Evolutionary conservation across 2,888 invertebrate genomes (phyloP).

Genomic region (Branchinecta sandiegonensis): DNA sequence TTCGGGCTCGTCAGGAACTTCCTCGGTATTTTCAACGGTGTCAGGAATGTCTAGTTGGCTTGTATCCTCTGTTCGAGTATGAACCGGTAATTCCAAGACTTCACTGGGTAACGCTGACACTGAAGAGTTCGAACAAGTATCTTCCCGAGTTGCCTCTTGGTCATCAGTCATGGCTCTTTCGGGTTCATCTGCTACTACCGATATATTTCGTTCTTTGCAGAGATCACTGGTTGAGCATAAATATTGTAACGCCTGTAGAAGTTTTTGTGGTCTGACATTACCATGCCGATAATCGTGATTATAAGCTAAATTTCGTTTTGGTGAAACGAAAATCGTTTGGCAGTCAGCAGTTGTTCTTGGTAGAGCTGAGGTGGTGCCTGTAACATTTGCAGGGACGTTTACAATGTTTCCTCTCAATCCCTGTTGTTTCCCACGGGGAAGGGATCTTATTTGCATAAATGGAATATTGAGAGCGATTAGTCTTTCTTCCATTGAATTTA

Average conservation of each 20-base stretch:
- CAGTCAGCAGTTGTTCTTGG: not conserved
- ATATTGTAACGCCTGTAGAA: too few relatives aligned
- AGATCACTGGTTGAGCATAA: too few relatives aligned
- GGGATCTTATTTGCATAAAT: slow-evolving; percentile 12
- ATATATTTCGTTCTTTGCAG: too few relatives aligned
- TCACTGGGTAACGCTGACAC: too few relatives aligned
- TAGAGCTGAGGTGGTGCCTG: not conserved
- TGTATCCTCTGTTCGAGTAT: too few relatives aligned
- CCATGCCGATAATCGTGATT: not conserved
- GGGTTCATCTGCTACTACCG: too few relatives aligned
- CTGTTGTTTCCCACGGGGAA: not conserved
- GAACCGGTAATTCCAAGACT: too few relatives aligned
- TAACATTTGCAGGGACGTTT: not conserved
- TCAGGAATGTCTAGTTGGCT: too few relatives aligned
- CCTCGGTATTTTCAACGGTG: not conserved
- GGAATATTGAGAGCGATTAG: not conserved
- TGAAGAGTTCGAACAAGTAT: too few relatives aligned
- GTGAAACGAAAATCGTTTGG: not conserved
- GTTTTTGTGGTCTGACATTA: not conserved
- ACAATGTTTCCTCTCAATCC: slow-evolving; percentile 9
- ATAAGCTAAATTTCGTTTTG: not conserved
- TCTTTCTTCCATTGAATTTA: too few relatives aligned
- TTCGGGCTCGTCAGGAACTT: not conserved
- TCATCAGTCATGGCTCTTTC: too few relatives aligned
- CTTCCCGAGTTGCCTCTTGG: too few relatives aligned